Base-by-base conservation (phyloP, 2,113 vertebrate species). In the Rhinoderma darwinii region DNA sequence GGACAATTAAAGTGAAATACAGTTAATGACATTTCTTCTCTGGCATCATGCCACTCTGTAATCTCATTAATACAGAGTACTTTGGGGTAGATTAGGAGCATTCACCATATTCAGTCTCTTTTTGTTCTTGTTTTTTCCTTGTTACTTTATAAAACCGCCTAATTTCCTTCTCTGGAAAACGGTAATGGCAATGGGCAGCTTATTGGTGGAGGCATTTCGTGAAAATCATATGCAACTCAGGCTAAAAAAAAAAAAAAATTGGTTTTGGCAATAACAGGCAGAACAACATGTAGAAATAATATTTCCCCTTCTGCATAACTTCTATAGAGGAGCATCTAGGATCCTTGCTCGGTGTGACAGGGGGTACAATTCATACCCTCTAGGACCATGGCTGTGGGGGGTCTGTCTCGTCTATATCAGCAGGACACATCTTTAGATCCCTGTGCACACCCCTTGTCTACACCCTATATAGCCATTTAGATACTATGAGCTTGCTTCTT, bases 1-100 rank as follows among this genome's bases (percentile, higher is more conserved):
- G 73, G 84, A 81, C 84, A 80, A 80, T 86, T 86, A 86, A 54
- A 72, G 63, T 86, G 84, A 81, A 86, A 81, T 73, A 68, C 74
- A 56, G 74, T 44, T 47, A 25, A 56, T 37, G 44, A 22, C 15
- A 68, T 37, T 83, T 51, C 51, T 35, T 72, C 25, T 50, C 44
- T 72, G 82, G 82, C 44, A 37, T 17, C 3, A 8, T 14, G 35
- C 78, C 51, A 43, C 15, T 0, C 39, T 56, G 32, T 79, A 56
- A 79, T 79, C 20, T 59, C 12, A 2, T 35, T 79, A 79, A 59
- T 79, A 32, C 20, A 79, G 18, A 79, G 11, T 22, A 79, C 77
- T 59, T 59, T 59, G 77, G 76, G 77, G 77, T 56, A 79, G 32
- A 79, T 56, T 78, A 51, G 47, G 47, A 30, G 30, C 17, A 54